Evolutionary conservation across 2,113 vertebrate species (phyloP).

Genomic region (Arizona elegans): DNA sequence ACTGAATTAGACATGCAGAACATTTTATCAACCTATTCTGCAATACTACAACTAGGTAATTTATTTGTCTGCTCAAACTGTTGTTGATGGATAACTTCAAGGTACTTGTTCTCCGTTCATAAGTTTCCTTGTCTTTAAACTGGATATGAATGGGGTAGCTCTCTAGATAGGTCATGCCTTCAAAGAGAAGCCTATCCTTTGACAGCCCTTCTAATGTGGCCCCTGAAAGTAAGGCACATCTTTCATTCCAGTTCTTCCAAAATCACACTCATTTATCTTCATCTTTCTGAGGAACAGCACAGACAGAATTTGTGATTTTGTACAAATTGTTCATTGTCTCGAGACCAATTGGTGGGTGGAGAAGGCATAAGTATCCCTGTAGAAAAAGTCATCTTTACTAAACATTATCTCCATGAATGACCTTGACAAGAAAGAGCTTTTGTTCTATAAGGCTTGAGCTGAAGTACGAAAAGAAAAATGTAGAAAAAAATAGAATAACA

Average conservation of each 20-base stretch:
- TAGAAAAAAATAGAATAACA: neutral
- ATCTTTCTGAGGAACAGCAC: neutral
- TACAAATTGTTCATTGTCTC: neutral
- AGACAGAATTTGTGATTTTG: neutral
- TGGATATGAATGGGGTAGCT: neutral
- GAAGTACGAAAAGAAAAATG: neutral
- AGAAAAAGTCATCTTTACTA: neutral
- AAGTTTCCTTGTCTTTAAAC: neutral
- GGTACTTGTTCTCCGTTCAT: neutral
- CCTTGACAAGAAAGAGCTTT: neutral
- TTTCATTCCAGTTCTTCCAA: neutral
- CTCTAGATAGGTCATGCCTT: neutral
- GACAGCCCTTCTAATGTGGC: neutral
- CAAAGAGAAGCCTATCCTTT: neutral
- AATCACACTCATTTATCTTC: neutral
- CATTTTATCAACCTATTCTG: neutral
- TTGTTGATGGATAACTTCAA: neutral
- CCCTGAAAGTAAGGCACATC: neutral
- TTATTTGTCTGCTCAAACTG: neutral
- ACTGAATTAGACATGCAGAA: neutral
- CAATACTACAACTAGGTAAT: neutral
- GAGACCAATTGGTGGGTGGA: neutral
- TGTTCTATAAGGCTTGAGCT: neutral
- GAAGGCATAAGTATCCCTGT: neutral
- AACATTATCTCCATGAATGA: neutral